phyloP scores from a whole-genome alignment of 2,797 vertebrate species.

The Chelidonichthys spinosus region DNA sequence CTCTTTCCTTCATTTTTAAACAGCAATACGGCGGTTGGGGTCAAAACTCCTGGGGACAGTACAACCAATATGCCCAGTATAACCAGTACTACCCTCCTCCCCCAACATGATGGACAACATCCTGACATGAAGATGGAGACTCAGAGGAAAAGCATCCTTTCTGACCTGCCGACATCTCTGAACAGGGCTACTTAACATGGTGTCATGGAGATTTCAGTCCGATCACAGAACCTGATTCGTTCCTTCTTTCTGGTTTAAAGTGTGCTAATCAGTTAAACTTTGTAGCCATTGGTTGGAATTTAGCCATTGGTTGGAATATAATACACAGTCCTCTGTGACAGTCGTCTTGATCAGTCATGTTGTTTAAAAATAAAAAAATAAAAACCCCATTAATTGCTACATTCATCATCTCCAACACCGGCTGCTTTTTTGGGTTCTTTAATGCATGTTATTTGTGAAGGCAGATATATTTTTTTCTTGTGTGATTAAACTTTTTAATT shows the following conservation, averaged over 20 bases:
- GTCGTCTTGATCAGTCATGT: conserved; percentile 47
- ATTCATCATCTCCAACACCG: conserved; percentile 56
- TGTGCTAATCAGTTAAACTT: conserved; percentile 48
- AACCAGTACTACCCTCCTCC: conserved; percentile 98
- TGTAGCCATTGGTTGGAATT: conserved; percentile 36
- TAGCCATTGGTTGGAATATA: conserved; percentile 30
- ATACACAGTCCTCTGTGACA: conserved; percentile 36
- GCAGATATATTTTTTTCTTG: conserved; percentile 49
- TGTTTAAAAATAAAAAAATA: conserved; percentile 28
- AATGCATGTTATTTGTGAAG: conserved; percentile 76
- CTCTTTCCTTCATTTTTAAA: conserved; percentile 21
- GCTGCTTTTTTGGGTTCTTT: conserved; percentile 59
- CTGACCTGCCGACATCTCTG: conserved; percentile 47
- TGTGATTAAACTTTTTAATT: conserved; percentile 56
- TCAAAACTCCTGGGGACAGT: conserved; percentile 94
- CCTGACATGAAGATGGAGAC: conserved; percentile 51
- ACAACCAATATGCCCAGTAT: conserved; percentile 87
- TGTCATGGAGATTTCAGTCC: conserved; percentile 49
- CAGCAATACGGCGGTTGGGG: conserved; percentile 91
- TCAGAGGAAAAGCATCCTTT: conserved; percentile 52
- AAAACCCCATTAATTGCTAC: conserved; percentile 24
- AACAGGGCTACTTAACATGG: conserved; percentile 40
- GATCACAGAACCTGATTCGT: conserved; percentile 32
- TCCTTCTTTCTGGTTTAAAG: conserved; percentile 38
- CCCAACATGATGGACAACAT: conserved; percentile 87